These are phyloP conservation scores for Eubasilissa splendida DNA, from an alignment of 2,888 invertebrate genomes.

Conservation along the genomic window DNA sequence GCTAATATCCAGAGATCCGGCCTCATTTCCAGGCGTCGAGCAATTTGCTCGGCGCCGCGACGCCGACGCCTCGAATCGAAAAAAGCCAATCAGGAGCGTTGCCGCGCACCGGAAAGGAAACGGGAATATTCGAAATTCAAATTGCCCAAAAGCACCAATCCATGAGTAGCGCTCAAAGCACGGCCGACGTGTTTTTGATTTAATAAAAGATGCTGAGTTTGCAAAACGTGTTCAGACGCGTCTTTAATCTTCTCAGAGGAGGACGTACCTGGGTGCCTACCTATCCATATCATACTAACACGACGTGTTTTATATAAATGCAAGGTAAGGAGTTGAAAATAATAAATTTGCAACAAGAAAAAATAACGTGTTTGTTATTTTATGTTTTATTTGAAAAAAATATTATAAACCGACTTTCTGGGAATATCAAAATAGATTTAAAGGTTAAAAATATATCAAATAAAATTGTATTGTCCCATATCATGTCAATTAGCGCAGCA, in stretches of 20 bases:
- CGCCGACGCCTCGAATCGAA: conserved; percentile 47
- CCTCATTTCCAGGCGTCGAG: conserved; percentile 35
- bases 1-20: conserved; percentile 41
- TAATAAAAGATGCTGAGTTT: conserved; percentile 46
- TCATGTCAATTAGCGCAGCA: too few species aligned
- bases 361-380: too few species aligned
- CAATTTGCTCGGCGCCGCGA: conserved; percentile 31
- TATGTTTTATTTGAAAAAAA: too few species aligned
- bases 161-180: conserved; percentile 14
- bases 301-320: too few species aligned
- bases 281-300: too few species aligned
- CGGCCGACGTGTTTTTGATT: conserved; percentile 44
- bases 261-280: not conserved
- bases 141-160: conserved; percentile 48
- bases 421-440: too few species aligned
- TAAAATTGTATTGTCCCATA: too few species aligned
- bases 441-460: too few species aligned
- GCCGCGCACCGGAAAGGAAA: conserved; percentile 42
- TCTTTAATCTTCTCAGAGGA: not conserved
- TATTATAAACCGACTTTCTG: too few species aligned
- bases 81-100: conserved; percentile 54
- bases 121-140: conserved; percentile 47
- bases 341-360: too few species aligned
- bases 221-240: conserved; percentile 30
- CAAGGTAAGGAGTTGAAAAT: too few species aligned